Evolutionary conservation across 2,888 invertebrate genomes (phyloP), one percentile per base, ranked within the genome.

Genomic region (Hoplodrina blanda): DNA sequence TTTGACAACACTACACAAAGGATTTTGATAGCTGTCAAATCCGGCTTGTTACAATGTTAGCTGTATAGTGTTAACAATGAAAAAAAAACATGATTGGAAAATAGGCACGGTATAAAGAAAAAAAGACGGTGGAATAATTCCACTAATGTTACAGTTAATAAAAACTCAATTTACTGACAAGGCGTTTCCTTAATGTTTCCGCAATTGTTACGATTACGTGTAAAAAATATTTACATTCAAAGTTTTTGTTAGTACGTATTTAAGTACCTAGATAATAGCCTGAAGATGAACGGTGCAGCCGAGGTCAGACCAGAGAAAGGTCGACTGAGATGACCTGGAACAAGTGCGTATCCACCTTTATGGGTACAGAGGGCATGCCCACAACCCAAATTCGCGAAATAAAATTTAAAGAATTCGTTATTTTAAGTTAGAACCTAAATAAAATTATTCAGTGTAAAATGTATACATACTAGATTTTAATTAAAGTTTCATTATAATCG

Each of bases 131-230:
- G n/a, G 44, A 50, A 62, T 33, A 30, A 55, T 56, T 64, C 57
- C 57, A 65, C 15, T n/a, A 69, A 52, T 44, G 55, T 49, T 53
- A 57, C 41, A 64, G 17, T 41, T 0, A 73, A 55, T 70, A 78
- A 76, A 74, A 75, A 73, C 25, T 53, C 59, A 69, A 74, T 82
- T 81, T 62, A 75, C 57, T 61, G 50, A 46, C 56, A 67, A 64
- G 25, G 53, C 53, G 33, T 81, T 83, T 73, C 73, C 78, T 62
- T 55, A 54, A 63, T 60, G 49, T 50, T 37, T 63, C n/a, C 33
- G 46, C 17, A 59, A 76, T 78, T 76, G 75, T 71, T 65, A 71
- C 52, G 57, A 55, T 67, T 46, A 33, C 30, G 25, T 25, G 46
- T 49, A 80, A 82, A 83, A 82, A 78, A 59, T 25, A 62, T 60